Conservation (phyloP, 2,797 vertebrate genomes). For the Hapalemur alaotrensis region DNA sequence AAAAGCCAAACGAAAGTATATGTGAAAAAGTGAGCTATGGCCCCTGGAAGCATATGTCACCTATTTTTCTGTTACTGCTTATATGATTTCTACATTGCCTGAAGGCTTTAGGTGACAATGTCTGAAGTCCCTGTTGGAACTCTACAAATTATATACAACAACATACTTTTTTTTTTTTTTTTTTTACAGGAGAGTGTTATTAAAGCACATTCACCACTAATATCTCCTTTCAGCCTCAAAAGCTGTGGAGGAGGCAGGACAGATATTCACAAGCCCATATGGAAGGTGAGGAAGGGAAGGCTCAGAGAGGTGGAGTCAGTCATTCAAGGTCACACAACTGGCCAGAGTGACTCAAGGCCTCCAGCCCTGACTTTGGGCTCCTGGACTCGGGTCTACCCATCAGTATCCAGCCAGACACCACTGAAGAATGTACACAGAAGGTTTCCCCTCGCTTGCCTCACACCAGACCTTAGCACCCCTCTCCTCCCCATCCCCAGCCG, state of each 20-base stretch:
- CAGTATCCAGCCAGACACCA: not conserved
- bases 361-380: not conserved
- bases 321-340: not conserved
- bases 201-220: not conserved
- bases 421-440: not conserved
- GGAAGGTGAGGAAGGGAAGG: not conserved
- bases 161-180: not conserved
- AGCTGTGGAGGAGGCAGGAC: not conserved
- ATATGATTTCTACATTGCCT: not conserved
- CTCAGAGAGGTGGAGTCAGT: not conserved
- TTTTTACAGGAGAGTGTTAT: not conserved
- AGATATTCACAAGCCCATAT: not conserved
- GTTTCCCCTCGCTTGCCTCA: too few relatives aligned
- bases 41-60: not conserved
- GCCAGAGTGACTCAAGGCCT: not conserved
- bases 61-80: not conserved
- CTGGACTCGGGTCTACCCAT: not conserved
- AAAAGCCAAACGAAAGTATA: conserved; percentile 21
- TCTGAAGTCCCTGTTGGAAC: conserved; percentile 5
- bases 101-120: conserved; percentile 1
- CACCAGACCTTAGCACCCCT: not conserved
- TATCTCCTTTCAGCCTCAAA: not conserved
- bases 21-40: not conserved
- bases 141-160: not conserved
- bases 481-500: not conserved